A percentile compares a stretch with the other conserved stretches of the same genome.
Evolutionary conservation across 2,113 vertebrate species (phyloP).

Genomic region (Sialia sialis): DNA sequence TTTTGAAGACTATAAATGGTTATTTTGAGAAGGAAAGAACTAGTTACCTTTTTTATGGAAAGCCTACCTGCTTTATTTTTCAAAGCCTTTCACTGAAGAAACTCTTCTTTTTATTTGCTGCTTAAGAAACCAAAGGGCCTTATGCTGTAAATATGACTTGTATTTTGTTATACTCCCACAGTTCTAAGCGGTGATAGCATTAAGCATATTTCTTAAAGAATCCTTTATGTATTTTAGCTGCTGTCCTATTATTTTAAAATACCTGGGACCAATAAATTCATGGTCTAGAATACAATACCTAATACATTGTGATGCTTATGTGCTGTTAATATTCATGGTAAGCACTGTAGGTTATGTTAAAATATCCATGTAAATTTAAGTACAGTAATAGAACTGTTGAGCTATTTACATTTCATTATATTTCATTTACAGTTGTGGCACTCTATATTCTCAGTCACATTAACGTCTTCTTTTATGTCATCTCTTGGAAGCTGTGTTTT

Average conservation of each 20-base stretch:
- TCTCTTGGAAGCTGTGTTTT: background rate
- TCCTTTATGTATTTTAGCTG: conserved; percentile 48
- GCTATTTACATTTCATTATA: no score
- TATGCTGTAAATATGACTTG: conserved; percentile 75
- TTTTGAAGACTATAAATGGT: conserved; percentile 47
- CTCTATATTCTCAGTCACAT: background rate
- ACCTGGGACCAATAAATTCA: conserved; percentile 65
- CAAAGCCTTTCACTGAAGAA: conserved; percentile 63
- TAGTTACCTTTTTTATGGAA: conserved; percentile 52
- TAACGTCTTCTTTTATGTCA: conserved; percentile 14
- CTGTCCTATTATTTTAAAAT: conserved; percentile 66
- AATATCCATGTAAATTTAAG: conserved; percentile 7
- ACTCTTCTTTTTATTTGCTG: conserved; percentile 71
- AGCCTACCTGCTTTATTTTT: conserved; percentile 65
- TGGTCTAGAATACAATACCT: conserved; percentile 51
- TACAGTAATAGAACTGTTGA: conserved; percentile 17
- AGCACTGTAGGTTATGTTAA: conserved; percentile 1
- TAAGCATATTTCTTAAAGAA: conserved; percentile 54
- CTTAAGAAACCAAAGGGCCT: conserved; percentile 77
- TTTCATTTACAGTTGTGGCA: background rate
- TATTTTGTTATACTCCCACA: conserved; percentile 67
- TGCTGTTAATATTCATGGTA: conserved; percentile 24
- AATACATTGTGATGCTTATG: conserved; percentile 33
- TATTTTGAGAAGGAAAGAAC: conserved; percentile 65
- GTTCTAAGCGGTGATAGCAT: conserved; percentile 38